A percentile compares a stretch with the other conserved stretches of the same genome.
phyloP scores from a whole-genome alignment of 1,140 invertebrate species.

The Cyrtorhinus lividipennis region DNA sequence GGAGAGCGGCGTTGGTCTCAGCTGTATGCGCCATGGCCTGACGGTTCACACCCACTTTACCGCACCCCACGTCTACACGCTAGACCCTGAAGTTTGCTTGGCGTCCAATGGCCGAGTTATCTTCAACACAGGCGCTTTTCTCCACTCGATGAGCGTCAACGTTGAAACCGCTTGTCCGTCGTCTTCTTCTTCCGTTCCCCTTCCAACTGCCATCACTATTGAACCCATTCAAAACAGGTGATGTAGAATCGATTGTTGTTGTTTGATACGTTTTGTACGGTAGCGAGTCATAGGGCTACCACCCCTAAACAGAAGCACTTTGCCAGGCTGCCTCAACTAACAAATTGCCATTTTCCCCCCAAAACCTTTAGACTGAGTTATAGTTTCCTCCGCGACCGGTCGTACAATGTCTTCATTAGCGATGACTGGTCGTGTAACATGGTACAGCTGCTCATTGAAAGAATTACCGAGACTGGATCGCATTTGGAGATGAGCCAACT shows the following conservation, averaged over 20 bases:
- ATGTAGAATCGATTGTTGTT: too few relatives aligned
- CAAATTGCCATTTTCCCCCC: neutral
- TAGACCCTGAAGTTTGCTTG: conserved; percentile 14
- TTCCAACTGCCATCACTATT: neutral
- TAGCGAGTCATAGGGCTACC: too few relatives aligned
- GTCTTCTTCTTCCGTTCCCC: neutral
- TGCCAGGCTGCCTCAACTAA: neutral
- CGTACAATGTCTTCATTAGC: conserved; percentile 17
- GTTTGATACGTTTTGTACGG: neutral
- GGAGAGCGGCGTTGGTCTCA: conserved; percentile 39
- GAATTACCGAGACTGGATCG: neutral
- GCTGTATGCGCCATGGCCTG: conserved; percentile 48
- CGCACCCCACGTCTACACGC: conserved; percentile 33
- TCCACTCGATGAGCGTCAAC: conserved; percentile 44
- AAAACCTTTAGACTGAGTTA: conserved; percentile 18
- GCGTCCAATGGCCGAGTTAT: conserved; percentile 31
- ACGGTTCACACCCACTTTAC: conserved; percentile 55
- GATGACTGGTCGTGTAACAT: conserved; percentile 19
- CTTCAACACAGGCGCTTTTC: conserved; percentile 55
- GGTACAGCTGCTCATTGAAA: conserved; percentile 14
- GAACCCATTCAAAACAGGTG: conserved; percentile 18
- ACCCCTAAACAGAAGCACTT: too few relatives aligned
- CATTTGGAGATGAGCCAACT: conserved; percentile 13
- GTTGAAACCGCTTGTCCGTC: conserved; percentile 28
- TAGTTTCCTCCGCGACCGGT: conserved; percentile 11